Conservation (phyloP, 2,888 invertebrate species). For the Phorcus lineatus region DNA sequence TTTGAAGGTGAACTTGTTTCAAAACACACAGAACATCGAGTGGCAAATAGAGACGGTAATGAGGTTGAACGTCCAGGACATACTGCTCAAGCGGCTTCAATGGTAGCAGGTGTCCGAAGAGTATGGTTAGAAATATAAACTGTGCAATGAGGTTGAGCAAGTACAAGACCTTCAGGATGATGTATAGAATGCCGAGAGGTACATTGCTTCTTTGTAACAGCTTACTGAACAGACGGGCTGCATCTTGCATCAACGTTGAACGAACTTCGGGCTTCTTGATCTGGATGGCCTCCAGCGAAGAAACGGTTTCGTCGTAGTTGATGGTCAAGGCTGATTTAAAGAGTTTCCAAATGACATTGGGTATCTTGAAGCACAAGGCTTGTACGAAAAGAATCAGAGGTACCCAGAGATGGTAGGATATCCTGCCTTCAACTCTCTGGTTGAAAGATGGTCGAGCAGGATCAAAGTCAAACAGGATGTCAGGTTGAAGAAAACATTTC, state of each 20-base stretch:
- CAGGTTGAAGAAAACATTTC: not conserved
- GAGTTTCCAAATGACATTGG: not conserved
- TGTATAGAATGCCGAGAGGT: not conserved
- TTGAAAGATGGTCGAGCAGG: not conserved
- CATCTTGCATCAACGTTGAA: not conserved
- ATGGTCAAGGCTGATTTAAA: not conserved
- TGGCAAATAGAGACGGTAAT: not conserved
- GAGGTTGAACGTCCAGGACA: not conserved
- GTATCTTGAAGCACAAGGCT: not conserved
- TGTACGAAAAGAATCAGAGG: constrained; percentile 2
- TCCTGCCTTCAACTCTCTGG: no score
- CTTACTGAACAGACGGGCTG: not conserved
- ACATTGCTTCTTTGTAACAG: not conserved
- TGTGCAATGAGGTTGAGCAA: not conserved
- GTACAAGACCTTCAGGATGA: not conserved
- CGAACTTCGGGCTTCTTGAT: not conserved
- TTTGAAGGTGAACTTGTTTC: not conserved
- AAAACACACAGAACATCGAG: not conserved
- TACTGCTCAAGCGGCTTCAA: not conserved
- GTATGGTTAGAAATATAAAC: not conserved
- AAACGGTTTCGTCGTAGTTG: not conserved
- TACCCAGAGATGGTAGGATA: not conserved
- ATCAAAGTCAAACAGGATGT: no score
- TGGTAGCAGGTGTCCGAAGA: not conserved
- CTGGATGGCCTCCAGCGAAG: not conserved